phyloP scores from a whole-genome alignment of 1,140 invertebrate genomes.

The Aphelinus certus region DNA sequence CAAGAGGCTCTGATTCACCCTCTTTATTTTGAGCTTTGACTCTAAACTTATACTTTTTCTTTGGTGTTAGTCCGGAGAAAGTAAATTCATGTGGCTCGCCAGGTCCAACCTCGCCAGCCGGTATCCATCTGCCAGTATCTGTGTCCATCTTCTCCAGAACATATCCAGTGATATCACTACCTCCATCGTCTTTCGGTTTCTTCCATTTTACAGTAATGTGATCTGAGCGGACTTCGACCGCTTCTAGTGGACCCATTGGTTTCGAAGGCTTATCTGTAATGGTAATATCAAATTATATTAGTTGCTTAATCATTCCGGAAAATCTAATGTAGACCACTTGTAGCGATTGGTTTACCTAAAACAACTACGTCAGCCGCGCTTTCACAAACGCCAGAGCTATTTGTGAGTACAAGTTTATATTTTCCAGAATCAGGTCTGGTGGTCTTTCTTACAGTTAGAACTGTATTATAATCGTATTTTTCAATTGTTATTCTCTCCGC shows the following conservation, averaged over 20 bases:
- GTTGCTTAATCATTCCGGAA: background rate
- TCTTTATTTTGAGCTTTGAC: constrained; percentile 99
- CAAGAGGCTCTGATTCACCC: constrained; percentile 95
- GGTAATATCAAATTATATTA: constrained; percentile 27
- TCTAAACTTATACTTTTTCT: constrained; percentile 98
- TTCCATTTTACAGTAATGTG: constrained; percentile 96
- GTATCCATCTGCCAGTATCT: constrained; percentile 91
- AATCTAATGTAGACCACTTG: background rate
- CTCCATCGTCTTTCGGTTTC: constrained; percentile 93
- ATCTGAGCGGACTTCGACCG: constrained; percentile 87
- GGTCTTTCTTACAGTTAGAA: constrained; percentile 87
- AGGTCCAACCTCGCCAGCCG: constrained; percentile 89
- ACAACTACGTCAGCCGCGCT: constrained; percentile 88
- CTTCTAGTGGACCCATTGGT: constrained; percentile 86
- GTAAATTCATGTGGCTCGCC: constrained; percentile 79
- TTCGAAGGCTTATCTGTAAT: constrained; percentile 82
- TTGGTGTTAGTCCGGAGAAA: constrained; percentile 92
- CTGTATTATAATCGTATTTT: constrained; percentile 89
- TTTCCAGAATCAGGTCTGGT: constrained; percentile 89
- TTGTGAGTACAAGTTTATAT: constrained; percentile 86
- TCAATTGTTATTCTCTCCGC: constrained; percentile 83
- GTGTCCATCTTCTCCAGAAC: constrained; percentile 97
- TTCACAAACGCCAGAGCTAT: constrained; percentile 86
- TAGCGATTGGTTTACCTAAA: constrained; percentile 69
- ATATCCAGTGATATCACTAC: constrained; percentile 93